Evolutionary conservation across 2,113 vertebrate species (phyloP), one percentile per base, ranked within the genome.

Genomic region (Ptilonorhynchus violaceus): DNA sequence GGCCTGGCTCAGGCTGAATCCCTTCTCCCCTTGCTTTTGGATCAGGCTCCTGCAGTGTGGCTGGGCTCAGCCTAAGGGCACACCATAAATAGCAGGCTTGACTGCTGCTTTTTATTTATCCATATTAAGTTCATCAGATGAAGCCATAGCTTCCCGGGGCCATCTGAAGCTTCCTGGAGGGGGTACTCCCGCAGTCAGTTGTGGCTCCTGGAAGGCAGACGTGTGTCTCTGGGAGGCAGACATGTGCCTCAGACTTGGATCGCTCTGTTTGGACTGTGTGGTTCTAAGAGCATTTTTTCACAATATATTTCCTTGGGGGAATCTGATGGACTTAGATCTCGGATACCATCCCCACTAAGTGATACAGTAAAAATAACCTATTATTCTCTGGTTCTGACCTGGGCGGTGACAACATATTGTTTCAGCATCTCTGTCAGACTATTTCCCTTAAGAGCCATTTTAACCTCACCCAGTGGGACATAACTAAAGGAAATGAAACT

Each of bases 331-430:
- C 92, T 96, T 88, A 92, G 95, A 93, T 95, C 93, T 97, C 96
- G 25, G 89, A 97, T 96, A 83, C 95, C 87, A 95, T 94, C 90
- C 90, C 85, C 86, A 70, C 92, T 96, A 95, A 97, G 82, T 97
- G 94, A 96, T 97, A 96, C 88, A 93, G 85, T 97, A 97, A 97
- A 96, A 97, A 98, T 97, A 97, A 97, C 95, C 96, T 96, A 95
- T 97, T 96, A 89, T 96, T 97, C 96, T 97, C 82, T 94, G 94
- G 59, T 96, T 96, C 82, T 95, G 96, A 96, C 93, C 94, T 97
- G 96, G 96, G 97, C 93, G 95, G 96, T 95, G 93, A 91, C 90
- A 96, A 74, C 97, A 95, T 96, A 94, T 96, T 95, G 97, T 97
- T 98, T 97, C 93, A 96, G 96, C 93, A 96, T 97, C 92, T 96